Conservation (phyloP, 2,113 vertebrate species). For the Malurus alboscapulatus region DNA sequence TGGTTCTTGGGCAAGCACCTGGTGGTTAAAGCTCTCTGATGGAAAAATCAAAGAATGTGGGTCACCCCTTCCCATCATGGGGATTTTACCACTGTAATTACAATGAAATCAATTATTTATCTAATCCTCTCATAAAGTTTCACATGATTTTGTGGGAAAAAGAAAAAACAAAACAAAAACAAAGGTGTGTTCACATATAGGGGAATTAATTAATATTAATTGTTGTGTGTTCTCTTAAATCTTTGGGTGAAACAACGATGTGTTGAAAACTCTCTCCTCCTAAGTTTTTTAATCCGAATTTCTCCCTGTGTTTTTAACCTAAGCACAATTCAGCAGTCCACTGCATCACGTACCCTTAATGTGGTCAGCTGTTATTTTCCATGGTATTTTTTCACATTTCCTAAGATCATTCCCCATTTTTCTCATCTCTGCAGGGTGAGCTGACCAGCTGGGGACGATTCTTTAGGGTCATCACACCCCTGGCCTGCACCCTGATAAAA, state of each 20-base stretch:
- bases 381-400: not conserved
- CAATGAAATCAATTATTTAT: not conserved
- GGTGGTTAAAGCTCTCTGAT: not conserved
- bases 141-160: not conserved
- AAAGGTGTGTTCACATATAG: not conserved
- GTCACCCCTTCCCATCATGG: not conserved
- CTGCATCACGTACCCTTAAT: rapidly evolving
- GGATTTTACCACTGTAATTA: not conserved
- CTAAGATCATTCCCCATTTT: not conserved
- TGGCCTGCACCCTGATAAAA: not conserved
- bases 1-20: not conserved
- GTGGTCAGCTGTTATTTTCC: not conserved
- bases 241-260: not conserved
- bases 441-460: not conserved
- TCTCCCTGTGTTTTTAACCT: not conserved
- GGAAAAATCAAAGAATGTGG: not conserved
- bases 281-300: not conserved
- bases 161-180: not conserved
- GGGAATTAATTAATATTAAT: not conserved
- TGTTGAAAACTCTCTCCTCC: not conserved
- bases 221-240: rapidly evolving
- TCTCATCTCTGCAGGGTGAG: not conserved
- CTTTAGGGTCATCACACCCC: not conserved
- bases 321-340: not conserved
- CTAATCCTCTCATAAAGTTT: not conserved